phyloP scores from a whole-genome alignment of 2,113 vertebrate genomes.

The Lagenorhynchus albirostris region DNA sequence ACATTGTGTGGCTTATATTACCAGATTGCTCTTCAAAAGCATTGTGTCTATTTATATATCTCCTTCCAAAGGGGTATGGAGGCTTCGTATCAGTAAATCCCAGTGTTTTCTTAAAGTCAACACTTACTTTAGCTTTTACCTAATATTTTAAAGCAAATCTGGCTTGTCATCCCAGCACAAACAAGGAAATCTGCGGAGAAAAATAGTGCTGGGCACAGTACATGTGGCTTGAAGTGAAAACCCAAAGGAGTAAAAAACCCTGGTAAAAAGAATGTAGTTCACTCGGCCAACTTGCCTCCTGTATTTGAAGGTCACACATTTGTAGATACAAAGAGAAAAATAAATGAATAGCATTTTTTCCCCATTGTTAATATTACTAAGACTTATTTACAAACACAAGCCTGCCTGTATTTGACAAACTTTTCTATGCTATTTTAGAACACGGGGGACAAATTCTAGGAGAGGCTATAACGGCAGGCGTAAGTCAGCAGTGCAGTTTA shows the following conservation, averaged over 20 bases:
- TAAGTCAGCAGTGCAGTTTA: background rate
- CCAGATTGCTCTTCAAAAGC: background rate
- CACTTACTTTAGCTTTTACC: background rate
- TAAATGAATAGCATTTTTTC: background rate
- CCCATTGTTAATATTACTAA: background rate
- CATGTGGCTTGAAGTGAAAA: background rate
- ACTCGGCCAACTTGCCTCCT: background rate
- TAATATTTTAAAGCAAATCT: slow-evolving; percentile 33
- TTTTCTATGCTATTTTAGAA: background rate
- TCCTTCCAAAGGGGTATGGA: background rate
- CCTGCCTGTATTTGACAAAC: background rate
- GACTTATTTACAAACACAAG: background rate
- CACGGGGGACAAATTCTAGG: background rate
- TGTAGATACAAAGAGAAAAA: background rate
- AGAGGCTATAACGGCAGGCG: background rate
- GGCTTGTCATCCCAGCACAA: background rate
- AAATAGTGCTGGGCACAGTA: background rate
- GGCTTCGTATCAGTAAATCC: background rate
- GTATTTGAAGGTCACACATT: background rate
- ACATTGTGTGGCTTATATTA: background rate
- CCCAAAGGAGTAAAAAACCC: background rate
- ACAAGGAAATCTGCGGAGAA: background rate
- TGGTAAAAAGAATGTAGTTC: background rate
- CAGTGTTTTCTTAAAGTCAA: slow-evolving; percentile 10
- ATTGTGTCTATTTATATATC: background rate